Evolutionary conservation across 2,888 invertebrate species (phyloP).

Genomic region (Leptopilina myrica): DNA sequence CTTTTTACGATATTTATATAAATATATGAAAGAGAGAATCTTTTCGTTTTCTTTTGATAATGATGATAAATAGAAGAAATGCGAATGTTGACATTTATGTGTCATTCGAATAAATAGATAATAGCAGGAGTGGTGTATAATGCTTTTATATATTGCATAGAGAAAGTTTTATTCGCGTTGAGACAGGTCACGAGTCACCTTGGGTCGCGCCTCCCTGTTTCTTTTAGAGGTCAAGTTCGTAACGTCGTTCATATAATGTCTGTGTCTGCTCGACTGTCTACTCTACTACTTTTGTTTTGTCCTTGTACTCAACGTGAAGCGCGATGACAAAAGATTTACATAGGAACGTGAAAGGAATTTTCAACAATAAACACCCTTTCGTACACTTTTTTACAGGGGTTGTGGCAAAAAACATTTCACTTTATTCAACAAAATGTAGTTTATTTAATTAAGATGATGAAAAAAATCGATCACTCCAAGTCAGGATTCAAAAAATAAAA

Average conservation of each 20-base stretch:
- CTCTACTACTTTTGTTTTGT: constrained; percentile 25
- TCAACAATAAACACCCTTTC: neutral
- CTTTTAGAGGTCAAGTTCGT: constrained; percentile 59
- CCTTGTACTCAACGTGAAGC: constrained; percentile 23
- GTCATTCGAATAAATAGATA: constrained; percentile 37
- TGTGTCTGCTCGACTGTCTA: constrained; percentile 27
- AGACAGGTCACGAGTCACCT: constrained; percentile 38
- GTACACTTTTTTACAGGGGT: neutral
- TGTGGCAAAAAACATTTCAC: neutral
- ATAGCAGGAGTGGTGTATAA: constrained; percentile 1
- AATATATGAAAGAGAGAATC: too few relatives aligned
- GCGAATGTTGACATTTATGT: constrained; percentile 27
- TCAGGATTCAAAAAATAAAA: too few relatives aligned
- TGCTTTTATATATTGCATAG: neutral
- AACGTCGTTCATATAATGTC: constrained; percentile 29
- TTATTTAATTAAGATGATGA: too few relatives aligned
- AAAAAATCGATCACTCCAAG: too few relatives aligned
- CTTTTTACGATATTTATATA: too few relatives aligned
- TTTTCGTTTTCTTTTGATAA: neutral
- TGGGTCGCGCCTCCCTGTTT: constrained; percentile 48
- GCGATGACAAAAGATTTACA: constrained; percentile 33
- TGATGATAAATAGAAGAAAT: neutral
- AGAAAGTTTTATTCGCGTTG: constrained; percentile 32
- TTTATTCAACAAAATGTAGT: neutral
- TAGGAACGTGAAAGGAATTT: constrained; percentile 27